phyloP scores from a whole-genome alignment of 2,888 invertebrate species.

The Lepidochitona cinerea region DNA sequence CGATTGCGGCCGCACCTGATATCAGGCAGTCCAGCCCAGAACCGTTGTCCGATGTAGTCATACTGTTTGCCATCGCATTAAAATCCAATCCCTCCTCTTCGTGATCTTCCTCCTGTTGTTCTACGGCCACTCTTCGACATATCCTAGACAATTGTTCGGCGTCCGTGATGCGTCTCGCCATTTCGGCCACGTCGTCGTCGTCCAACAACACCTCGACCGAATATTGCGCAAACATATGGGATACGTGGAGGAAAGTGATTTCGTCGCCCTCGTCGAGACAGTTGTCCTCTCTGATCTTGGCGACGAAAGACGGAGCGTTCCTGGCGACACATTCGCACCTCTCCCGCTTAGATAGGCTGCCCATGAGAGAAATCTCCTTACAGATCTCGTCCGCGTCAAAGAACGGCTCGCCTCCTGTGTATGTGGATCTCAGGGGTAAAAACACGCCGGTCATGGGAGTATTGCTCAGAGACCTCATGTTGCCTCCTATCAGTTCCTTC shows the following conservation, averaged over 20 bases:
- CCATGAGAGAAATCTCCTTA: background rate
- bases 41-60: background rate
- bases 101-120: background rate
- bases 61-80: background rate
- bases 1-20: background rate
- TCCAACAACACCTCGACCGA: background rate
- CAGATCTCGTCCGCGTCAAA: background rate
- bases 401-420: background rate
- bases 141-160: background rate
- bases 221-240: background rate
- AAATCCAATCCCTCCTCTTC: background rate
- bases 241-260: background rate
- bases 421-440: background rate
- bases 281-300: background rate
- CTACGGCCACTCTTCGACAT: background rate
- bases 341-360: background rate
- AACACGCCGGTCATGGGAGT: background rate
- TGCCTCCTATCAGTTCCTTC: background rate
- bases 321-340: background rate
- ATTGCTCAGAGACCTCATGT: background rate
- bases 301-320: background rate
- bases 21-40: background rate
- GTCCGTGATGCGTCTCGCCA: background rate
- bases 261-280: background rate
- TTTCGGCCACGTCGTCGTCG: background rate